phyloP scores from a whole-genome alignment of 2,113 vertebrate species.

The Leucosticte australis region DNA sequence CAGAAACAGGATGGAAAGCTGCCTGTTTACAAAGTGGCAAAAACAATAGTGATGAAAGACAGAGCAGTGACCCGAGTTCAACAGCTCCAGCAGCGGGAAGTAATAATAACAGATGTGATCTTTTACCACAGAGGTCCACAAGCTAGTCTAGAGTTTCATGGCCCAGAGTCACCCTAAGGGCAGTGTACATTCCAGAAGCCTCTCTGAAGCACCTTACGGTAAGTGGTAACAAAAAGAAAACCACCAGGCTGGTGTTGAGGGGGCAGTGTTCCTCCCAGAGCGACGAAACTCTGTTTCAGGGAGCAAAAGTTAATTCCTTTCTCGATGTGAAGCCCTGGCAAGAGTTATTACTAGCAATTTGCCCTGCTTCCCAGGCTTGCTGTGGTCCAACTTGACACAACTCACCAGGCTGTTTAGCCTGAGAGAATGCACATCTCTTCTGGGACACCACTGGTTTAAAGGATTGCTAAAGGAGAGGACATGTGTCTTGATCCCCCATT shows the following conservation, averaged over 20 bases:
- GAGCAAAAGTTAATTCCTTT: not conserved
- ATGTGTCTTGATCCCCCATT: fast-evolving
- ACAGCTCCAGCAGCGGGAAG: not conserved
- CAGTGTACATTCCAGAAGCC: conserved; percentile 1
- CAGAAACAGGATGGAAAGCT: not conserved
- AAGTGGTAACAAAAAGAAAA: not conserved
- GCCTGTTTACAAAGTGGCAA: not conserved
- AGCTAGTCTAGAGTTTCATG: conserved; percentile 34
- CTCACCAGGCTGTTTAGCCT: not conserved
- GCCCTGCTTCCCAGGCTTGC: not conserved
- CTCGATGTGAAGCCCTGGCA: not conserved
- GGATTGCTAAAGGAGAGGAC: not conserved
- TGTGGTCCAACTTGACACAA: not conserved
- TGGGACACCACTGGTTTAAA: not conserved
- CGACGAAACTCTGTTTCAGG: not conserved
- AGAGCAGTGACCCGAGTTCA: not conserved
- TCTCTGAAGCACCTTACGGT: not conserved
- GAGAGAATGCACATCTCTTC: not conserved
- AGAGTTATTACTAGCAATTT: not conserved
- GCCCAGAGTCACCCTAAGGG: not conserved
- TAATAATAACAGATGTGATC: conserved; percentile 2
- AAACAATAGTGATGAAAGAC: not conserved
- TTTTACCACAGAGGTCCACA: not conserved
- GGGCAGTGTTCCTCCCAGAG: not conserved
- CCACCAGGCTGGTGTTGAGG: not conserved